Conservation (phyloP, 2,113 vertebrate genomes). For the Chaetops frenatus region DNA sequence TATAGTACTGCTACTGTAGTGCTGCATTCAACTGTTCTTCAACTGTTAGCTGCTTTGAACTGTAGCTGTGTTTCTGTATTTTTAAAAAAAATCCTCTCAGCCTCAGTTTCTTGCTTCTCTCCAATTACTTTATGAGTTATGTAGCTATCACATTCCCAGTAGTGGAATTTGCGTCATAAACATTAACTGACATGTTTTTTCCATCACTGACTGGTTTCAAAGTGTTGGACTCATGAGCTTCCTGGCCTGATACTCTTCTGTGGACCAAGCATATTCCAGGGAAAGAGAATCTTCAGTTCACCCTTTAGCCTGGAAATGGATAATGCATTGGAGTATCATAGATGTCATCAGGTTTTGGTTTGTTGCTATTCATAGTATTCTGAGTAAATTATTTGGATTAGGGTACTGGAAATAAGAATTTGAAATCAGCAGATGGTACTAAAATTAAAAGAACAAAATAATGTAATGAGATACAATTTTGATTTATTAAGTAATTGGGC, state of each 20-base stretch:
- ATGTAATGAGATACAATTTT: background rate
- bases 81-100: background rate
- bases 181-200: background rate
- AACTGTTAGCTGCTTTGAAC: background rate
- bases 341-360: background rate
- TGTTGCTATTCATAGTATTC: background rate
- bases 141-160: background rate
- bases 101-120: background rate
- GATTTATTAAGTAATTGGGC: background rate
- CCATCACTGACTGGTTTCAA: background rate
- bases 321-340: background rate
- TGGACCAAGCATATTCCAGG: background rate
- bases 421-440: background rate
- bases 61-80: background rate
- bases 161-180: background rate
- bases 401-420: background rate
- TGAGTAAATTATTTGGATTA: background rate
- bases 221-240: background rate
- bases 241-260: background rate
- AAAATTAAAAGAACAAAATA: background rate
- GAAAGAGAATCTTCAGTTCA: background rate
- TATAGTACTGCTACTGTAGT: background rate
- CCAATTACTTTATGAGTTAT: background rate
- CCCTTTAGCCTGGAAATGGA: background rate
- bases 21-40: background rate